phyloP scores from a whole-genome alignment of 2,888 invertebrate species.

The Polietes domitor region DNA sequence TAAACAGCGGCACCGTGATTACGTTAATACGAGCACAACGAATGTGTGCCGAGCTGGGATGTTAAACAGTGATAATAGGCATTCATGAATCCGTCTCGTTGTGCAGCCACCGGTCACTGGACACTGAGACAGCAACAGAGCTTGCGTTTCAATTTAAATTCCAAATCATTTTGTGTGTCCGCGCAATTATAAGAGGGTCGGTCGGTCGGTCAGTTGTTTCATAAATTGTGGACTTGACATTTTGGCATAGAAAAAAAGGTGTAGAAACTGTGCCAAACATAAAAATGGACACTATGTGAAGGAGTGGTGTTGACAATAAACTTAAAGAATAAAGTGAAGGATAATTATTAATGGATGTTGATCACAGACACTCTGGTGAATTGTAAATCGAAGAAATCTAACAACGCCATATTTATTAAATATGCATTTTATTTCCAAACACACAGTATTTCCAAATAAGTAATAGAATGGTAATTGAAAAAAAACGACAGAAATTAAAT shows the following conservation, averaged over 20 bases:
- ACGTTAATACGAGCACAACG: slow-evolving; percentile 32
- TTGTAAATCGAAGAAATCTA: too few species aligned
- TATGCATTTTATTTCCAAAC: too few species aligned
- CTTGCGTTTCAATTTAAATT: slow-evolving; percentile 14
- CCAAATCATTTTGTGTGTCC: slow-evolving; percentile 34
- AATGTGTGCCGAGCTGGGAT: slow-evolving; percentile 21
- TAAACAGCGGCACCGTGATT: slow-evolving; percentile 19
- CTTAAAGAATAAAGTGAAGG: too few species aligned
- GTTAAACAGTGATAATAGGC: slow-evolving; percentile 40
- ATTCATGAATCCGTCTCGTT: not conserved
- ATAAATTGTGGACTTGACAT: slow-evolving; percentile 24
- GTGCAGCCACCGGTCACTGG: not conserved
- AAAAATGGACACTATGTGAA: not conserved
- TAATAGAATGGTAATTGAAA: too few species aligned
- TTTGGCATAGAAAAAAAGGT: not conserved
- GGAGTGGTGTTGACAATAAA: not conserved
- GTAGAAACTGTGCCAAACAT: not conserved
- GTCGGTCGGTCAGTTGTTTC: not conserved
- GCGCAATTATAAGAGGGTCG: slow-evolving; percentile 16
- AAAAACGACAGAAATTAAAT: too few species aligned
- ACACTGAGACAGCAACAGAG: not conserved
- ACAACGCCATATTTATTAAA: too few species aligned
- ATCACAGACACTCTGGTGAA: too few species aligned
- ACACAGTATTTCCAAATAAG: too few species aligned
- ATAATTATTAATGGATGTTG: too few species aligned